phyloP scores from a whole-genome alignment of 2,113 vertebrate genomes.

The Naja naja region DNA sequence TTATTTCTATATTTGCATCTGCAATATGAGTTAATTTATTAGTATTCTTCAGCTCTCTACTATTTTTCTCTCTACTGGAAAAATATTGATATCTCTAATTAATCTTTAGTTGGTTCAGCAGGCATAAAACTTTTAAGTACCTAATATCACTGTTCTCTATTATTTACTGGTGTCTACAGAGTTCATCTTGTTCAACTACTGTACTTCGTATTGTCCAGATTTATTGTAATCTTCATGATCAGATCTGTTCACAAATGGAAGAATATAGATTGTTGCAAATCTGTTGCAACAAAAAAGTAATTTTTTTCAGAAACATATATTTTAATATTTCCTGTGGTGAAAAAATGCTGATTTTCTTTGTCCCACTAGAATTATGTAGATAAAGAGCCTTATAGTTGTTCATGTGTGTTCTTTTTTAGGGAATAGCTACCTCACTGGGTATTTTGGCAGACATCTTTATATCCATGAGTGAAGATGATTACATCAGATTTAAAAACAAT shows the following conservation, averaged over 20 bases:
- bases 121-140: background rate
- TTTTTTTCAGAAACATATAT: background rate
- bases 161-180: background rate
- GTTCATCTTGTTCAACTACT: background rate
- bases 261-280: background rate
- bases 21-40: background rate
- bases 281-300: background rate
- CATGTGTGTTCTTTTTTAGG: slow-evolving; percentile 59
- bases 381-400: background rate
- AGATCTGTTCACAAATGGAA: background rate
- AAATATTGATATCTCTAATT: background rate
- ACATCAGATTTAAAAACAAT: slow-evolving; percentile 74
- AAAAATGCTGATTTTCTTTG: background rate
- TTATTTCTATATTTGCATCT: background rate
- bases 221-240: background rate
- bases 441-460: slow-evolving; percentile 86
- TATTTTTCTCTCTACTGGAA: background rate
- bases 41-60: background rate
- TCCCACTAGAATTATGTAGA: background rate
- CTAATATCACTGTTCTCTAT: background rate
- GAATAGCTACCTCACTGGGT: slow-evolving; percentile 86
- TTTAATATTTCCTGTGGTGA: background rate
- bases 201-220: background rate
- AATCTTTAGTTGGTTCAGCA: background rate
- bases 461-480: slow-evolving; percentile 91